These are phyloP conservation scores for Drosophila nasuta DNA, from an alignment of 1,140 invertebrate species.

Conservation along the genomic window DNA sequence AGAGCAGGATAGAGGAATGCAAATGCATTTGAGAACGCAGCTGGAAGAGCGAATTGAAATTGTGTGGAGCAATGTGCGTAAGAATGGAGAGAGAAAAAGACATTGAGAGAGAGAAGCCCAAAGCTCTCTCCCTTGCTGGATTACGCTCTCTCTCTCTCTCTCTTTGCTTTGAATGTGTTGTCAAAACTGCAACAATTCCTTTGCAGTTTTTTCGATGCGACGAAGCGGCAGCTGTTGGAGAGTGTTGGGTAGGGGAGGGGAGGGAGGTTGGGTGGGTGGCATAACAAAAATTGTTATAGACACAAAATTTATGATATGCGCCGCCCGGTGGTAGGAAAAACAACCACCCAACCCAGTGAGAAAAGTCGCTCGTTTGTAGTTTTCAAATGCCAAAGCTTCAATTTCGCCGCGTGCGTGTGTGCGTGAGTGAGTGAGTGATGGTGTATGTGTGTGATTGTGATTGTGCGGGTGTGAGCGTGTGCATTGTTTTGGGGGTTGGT, in stretches of 20 bases:
- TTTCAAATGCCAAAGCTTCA: constrained; percentile 79
- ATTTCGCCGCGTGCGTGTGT: constrained; percentile 42
- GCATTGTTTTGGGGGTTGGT: constrained; percentile 63
- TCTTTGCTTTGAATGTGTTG: constrained; percentile 33
- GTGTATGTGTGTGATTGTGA: constrained; percentile 14
- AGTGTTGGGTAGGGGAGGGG: neutral
- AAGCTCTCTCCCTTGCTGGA: constrained; percentile 30
- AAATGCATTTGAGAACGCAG: constrained; percentile 29
- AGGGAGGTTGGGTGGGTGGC: constrained; percentile 3
- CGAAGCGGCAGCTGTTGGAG: constrained; percentile 1
- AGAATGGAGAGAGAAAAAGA: neutral
- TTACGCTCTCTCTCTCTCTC: constrained; percentile 16
- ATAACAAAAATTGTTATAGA: constrained; percentile 81
- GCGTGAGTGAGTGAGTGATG: constrained; percentile 10
- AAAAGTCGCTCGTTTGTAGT: constrained; percentile 57
- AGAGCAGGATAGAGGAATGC: constrained; percentile 23
- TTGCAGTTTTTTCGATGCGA: constrained; percentile 65
- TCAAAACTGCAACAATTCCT: constrained; percentile 79
- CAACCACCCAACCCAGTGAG: constrained; percentile 64
- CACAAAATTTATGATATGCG: constrained; percentile 82
- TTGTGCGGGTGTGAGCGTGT: constrained; percentile 46
- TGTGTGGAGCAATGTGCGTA: constrained; percentile 15
- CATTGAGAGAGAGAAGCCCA: constrained; percentile 4
- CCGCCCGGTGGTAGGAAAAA: constrained; percentile 58
- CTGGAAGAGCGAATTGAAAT: constrained; percentile 36